These are phyloP conservation scores for Fratercula arctica DNA, from an alignment of 2,797 vertebrate species.

Conservation along the genomic window DNA sequence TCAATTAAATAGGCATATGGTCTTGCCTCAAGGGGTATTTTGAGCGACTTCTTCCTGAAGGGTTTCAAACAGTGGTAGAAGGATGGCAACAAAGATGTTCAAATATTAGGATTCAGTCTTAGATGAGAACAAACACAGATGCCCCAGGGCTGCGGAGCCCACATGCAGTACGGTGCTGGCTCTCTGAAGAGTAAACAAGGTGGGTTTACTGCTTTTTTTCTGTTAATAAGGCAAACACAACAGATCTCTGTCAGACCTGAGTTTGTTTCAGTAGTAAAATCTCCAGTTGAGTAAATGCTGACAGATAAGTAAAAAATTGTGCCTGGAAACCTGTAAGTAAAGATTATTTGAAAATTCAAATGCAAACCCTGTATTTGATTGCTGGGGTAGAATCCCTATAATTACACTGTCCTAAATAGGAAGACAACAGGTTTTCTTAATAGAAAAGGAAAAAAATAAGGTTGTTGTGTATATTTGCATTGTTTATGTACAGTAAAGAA, in stretches of 20 bases:
- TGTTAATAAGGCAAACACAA: conserved; percentile 60
- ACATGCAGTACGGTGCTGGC: neutral
- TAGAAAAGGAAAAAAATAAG: neutral
- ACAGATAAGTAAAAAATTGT: conserved; percentile 16
- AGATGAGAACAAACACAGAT: conserved; percentile 37
- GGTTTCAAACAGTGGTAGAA: conserved; percentile 14
- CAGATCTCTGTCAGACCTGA: conserved; percentile 36
- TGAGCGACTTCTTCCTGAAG: neutral
- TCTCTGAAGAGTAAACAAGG: conserved; percentile 11
- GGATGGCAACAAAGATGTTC: conserved; percentile 27
- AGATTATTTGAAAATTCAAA: neutral
- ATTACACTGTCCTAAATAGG: neutral
- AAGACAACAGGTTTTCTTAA: neutral
- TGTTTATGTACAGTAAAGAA: neutral
- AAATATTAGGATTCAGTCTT: conserved; percentile 51
- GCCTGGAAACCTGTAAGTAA: neutral
- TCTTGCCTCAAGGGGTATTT: neutral
- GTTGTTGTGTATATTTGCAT: neutral
- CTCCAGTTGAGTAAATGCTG: conserved; percentile 16
- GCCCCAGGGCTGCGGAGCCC: neutral
- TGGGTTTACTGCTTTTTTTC: conserved; percentile 8
- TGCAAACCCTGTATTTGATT: neutral
- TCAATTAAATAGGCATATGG: neutral
- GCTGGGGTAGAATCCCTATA: neutral
- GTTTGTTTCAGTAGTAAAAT: conserved; percentile 52